phyloP scores from a whole-genome alignment of 2,113 vertebrate species.

The Notothenia coriiceps region DNA sequence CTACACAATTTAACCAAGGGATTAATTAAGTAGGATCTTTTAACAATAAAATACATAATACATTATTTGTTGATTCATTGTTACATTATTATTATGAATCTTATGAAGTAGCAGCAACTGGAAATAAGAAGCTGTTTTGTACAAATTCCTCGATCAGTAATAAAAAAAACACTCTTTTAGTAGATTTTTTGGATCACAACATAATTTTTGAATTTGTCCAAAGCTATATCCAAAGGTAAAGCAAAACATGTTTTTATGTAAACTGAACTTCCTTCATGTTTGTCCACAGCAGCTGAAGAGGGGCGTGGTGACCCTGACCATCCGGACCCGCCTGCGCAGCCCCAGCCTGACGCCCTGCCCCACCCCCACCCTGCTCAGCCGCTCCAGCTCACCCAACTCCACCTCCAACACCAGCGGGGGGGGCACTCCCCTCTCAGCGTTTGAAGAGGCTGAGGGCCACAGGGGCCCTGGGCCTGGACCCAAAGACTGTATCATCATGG shows the following conservation, averaged over 20 bases:
- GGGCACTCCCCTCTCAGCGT: constrained; percentile 58
- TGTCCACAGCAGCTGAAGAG: constrained; percentile 92
- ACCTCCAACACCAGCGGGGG: constrained; percentile 69
- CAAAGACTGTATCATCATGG: constrained; percentile 96
- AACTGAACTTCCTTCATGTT: background rate
- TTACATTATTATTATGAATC: too few species aligned
- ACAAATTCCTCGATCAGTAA: too few species aligned
- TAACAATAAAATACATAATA: too few species aligned
- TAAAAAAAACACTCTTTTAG: background rate
- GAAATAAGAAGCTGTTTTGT: too few species aligned
- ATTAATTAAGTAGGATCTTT: too few species aligned
- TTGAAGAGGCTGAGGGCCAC: constrained; percentile 85
- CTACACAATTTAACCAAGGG: too few species aligned
- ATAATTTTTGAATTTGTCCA: background rate
- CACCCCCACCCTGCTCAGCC: constrained; percentile 91
- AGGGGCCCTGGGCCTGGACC: constrained; percentile 87
- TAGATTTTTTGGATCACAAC: background rate
- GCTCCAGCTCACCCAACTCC: constrained; percentile 92
- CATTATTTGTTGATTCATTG: too few species aligned
- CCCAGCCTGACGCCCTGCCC: constrained; percentile 93
- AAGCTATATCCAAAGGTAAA: background rate
- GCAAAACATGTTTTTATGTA: background rate
- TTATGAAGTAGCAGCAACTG: too few species aligned
- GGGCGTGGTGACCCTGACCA: constrained; percentile 93
- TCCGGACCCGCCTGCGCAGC: constrained; percentile 94